These are phyloP conservation scores for Rhamphomyia laevipes DNA, from an alignment of 2,888 invertebrate genomes.

Conservation along the genomic window DNA sequence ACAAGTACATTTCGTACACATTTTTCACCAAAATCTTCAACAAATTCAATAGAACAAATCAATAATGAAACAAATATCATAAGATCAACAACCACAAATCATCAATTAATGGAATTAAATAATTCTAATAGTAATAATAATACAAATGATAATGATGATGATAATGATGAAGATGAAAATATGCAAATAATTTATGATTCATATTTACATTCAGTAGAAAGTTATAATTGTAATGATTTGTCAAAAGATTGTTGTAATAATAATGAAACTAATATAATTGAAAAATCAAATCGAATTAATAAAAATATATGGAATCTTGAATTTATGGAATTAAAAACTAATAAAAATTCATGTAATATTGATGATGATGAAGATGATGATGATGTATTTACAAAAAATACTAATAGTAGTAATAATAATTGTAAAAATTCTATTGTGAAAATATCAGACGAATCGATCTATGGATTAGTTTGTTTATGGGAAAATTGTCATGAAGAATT, in stretches of 20 bases:
- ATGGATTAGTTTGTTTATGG: constrained; percentile 58
- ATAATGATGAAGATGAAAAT: background rate
- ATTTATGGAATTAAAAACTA: constrained; percentile 3
- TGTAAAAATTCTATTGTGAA: background rate
- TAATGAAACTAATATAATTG: constrained; percentile 25
- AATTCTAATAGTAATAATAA: background rate
- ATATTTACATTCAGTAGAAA: constrained; percentile 25
- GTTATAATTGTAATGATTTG: constrained; percentile 27
- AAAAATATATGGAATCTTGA: constrained; percentile 17
- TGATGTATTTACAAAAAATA: constrained; percentile 6
- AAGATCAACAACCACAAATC: constrained; percentile 9
- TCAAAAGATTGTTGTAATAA: background rate
- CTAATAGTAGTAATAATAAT: background rate
- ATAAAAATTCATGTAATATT: constrained; percentile 7
- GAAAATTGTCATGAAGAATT: constrained; percentile 71
- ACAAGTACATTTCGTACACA: constrained; percentile 29
- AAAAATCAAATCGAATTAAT: constrained; percentile 18
- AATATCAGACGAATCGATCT: background rate
- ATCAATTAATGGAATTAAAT: constrained; percentile 10
- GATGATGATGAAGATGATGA: constrained; percentile 16
- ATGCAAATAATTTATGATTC: constrained; percentile 15
- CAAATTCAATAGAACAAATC: constrained; percentile 11
- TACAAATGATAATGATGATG: no score
- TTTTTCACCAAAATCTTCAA: constrained; percentile 13
- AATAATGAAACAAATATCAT: constrained; percentile 1